These are phyloP conservation scores for Tenthredo amoena DNA, from an alignment of 2,888 invertebrate species.

Conservation along the genomic window DNA sequence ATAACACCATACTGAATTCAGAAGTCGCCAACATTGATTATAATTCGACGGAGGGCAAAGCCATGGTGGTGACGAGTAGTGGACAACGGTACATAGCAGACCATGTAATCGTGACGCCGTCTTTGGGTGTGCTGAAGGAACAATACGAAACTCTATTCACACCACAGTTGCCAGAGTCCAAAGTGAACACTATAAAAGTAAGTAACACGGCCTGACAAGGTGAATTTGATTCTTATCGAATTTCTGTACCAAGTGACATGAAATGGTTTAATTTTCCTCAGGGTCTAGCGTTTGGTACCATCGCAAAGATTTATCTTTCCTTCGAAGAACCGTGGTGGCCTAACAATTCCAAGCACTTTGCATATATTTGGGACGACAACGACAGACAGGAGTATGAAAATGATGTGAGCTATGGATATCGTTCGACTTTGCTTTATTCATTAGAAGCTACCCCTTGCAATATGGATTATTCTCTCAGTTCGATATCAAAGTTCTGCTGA, in stretches of 20 bases:
- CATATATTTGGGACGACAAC: slow-evolving; percentile 81
- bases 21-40: slow-evolving; percentile 69
- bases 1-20: slow-evolving; percentile 66
- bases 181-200: slow-evolving; percentile 80
- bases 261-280: slow-evolving; percentile 64
- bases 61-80: slow-evolving; percentile 61
- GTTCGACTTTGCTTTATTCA: neutral
- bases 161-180: slow-evolving; percentile 80
- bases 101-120: slow-evolving; percentile 85
- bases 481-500: neutral
- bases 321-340: slow-evolving; percentile 86
- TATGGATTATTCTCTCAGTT: neutral
- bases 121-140: slow-evolving; percentile 86
- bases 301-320: slow-evolving; percentile 84
- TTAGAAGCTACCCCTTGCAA: neutral
- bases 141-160: slow-evolving; percentile 79
- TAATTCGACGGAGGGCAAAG: slow-evolving; percentile 55
- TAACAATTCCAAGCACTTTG: slow-evolving; percentile 78
- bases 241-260: slow-evolving; percentile 31
- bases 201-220: neutral
- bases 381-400: slow-evolving; percentile 71
- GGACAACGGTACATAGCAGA: slow-evolving; percentile 80
- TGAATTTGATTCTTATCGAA: neutral
- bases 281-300: slow-evolving; percentile 83
- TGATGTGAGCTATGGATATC: neutral